These are phyloP conservation scores for Aurelia aurita DNA, from an alignment of 30 jellyfish, hydroid and myxozoan species.

Conservation along the genomic window DNA sequence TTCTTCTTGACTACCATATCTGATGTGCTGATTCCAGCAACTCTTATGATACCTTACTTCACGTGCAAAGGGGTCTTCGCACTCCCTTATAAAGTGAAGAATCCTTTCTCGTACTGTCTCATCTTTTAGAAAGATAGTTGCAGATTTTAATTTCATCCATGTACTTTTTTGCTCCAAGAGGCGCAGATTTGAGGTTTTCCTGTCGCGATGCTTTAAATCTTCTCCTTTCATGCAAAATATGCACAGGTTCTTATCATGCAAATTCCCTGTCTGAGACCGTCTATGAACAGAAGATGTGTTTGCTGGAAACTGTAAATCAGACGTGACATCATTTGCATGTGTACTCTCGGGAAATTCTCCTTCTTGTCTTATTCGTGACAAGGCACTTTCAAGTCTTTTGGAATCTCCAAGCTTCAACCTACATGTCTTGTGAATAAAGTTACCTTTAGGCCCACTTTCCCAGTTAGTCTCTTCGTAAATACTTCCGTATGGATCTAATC, in stretches of 20 bases:
- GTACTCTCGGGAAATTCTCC: slow-evolving; percentile 15
- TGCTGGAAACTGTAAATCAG: no score
- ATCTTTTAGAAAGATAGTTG: slow-evolving; percentile 23
- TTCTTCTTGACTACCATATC: not conserved
- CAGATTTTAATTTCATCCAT: slow-evolving; percentile 19
- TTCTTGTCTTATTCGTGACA: slow-evolving; percentile 9
- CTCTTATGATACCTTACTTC: slow-evolving; percentile 26
- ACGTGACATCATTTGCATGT: no score
- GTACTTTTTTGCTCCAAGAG: slow-evolving; percentile 23
- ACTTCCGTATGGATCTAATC: slow-evolving; percentile 23
- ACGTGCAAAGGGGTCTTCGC: slow-evolving; percentile 31
- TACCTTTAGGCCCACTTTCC: slow-evolving; percentile 17
- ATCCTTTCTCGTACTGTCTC: slow-evolving; percentile 16
- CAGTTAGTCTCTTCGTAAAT: slow-evolving; percentile 11
- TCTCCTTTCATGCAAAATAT: slow-evolving; percentile 20
- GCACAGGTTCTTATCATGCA: slow-evolving; percentile 29
- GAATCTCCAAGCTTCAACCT: slow-evolving; percentile 1
- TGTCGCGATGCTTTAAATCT: slow-evolving; percentile 31
- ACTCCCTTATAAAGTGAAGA: not conserved
- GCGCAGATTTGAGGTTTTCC: slow-evolving; percentile 9
- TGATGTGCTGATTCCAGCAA: slow-evolving; percentile 34
- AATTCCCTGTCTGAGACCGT: slow-evolving; percentile 35
- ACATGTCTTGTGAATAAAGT: slow-evolving; percentile 5
- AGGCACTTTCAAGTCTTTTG: slow-evolving; percentile 23
- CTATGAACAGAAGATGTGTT: no score